A percentile compares a stretch with the other conserved stretches of the same genome.
Evolutionary conservation across 2,888 invertebrate species (phyloP).

Genomic region (Sarcophaga subvicina): DNA sequence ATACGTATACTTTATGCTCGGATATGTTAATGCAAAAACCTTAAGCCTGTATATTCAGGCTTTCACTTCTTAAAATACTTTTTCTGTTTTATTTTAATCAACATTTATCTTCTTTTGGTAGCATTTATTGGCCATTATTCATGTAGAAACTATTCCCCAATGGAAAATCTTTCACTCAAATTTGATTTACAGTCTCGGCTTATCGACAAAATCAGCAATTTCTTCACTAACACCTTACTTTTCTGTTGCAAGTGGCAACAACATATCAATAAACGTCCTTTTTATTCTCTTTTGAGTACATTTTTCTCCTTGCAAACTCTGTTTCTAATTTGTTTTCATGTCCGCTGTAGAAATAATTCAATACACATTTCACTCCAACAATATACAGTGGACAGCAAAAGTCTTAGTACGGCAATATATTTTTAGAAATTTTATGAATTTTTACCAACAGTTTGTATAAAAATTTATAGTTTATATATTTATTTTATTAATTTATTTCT

Average conservation of each 20-base stretch:
- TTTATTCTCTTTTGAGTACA: not conserved
- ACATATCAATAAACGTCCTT: not conserved
- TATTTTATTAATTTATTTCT: too few species aligned
- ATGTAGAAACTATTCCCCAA: not conserved
- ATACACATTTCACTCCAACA: not conserved
- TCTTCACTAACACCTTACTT: constrained; percentile 10
- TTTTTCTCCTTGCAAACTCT: not conserved
- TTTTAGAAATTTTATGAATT: too few species aligned
- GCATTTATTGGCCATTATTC: not conserved
- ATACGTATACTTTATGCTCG: too few species aligned
- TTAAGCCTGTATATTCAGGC: too few species aligned
- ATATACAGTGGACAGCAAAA: not conserved
- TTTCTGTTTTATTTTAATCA: too few species aligned
- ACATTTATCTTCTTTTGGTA: not conserved
- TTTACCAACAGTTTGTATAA: too few species aligned
- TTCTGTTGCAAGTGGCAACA: not conserved
- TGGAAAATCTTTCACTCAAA: constrained; percentile 1
- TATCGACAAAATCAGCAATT: constrained; percentile 16
- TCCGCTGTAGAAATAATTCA: constrained; percentile 10
- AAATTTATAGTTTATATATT: too few species aligned
- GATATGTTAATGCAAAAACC: too few species aligned
- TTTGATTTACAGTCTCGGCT: constrained; percentile 8
- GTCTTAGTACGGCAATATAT: too few species aligned
- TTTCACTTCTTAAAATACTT: too few species aligned
- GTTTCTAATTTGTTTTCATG: constrained; percentile 9